Evolutionary conservation across 2,113 vertebrate species (phyloP).

Genomic region (Toxotes chatareus): DNA sequence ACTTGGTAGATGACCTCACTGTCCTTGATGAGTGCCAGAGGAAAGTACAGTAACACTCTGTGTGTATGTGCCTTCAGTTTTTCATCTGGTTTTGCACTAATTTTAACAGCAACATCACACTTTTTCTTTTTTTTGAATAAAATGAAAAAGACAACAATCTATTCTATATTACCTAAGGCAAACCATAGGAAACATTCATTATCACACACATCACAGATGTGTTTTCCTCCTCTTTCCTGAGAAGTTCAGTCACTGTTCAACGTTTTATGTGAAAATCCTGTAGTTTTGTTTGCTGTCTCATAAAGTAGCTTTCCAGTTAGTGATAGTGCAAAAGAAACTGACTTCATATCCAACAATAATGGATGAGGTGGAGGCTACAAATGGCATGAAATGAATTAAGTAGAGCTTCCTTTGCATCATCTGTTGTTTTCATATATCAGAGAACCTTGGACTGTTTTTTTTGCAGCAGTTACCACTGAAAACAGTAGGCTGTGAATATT

Average conservation of each 20-base stretch:
- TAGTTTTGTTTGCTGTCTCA: background rate
- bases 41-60: background rate
- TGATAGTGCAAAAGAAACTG: too few species aligned
- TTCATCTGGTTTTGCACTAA: background rate
- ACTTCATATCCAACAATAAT: background rate
- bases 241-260: background rate
- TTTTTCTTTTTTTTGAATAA: background rate
- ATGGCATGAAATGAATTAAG: background rate
- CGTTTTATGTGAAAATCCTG: background rate
- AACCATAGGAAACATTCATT: background rate
- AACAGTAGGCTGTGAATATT: background rate
- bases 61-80: background rate
- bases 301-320: background rate
- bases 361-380: background rate
- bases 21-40: constrained; percentile 44
- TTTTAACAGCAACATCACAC: background rate
- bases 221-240: background rate
- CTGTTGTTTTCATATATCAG: too few species aligned
- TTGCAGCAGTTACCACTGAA: background rate
- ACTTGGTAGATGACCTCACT: constrained; percentile 45
- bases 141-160: background rate
- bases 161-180: background rate
- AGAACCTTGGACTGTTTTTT: background rate
- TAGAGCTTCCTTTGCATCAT: too few species aligned
- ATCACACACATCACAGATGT: background rate